Conservation (phyloP, 2,113 vertebrate genomes). For the Dendrocopos noguchii region DNA sequence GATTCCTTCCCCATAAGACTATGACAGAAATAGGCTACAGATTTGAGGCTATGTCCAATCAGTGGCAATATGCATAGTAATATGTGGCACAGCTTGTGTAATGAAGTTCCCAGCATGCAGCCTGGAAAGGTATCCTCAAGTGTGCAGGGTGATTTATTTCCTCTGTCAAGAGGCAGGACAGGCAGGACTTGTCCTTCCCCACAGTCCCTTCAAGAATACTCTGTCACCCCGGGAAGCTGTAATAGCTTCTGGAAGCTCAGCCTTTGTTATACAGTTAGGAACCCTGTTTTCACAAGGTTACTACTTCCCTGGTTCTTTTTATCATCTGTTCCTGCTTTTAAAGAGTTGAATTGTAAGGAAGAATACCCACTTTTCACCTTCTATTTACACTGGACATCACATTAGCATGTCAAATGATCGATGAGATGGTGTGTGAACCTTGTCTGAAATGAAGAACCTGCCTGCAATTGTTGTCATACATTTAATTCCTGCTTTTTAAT, state of each 20-base stretch:
- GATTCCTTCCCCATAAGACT: slow-evolving; percentile 83
- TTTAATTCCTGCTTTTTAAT: slow-evolving; percentile 14
- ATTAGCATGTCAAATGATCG: background rate
- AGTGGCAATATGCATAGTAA: slow-evolving; percentile 96
- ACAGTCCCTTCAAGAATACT: slow-evolving; percentile 85
- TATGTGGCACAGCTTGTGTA: slow-evolving; percentile 95
- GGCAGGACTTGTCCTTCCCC: slow-evolving; percentile 94
- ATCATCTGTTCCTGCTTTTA: slow-evolving; percentile 25
- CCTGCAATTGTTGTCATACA: background rate
- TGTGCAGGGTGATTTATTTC: slow-evolving; percentile 98
- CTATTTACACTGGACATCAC: background rate
- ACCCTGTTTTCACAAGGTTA: slow-evolving; percentile 52
- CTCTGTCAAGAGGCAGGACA: slow-evolving; percentile 98
- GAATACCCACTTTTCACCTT: background rate
- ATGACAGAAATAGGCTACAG: slow-evolving; percentile 94
- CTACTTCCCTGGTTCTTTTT: slow-evolving; percentile 20
- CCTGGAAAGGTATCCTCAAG: slow-evolving; percentile 97
- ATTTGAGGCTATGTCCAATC: slow-evolving; percentile 86
- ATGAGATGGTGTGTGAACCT: background rate
- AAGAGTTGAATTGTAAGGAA: background rate
- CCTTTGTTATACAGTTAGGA: slow-evolving; percentile 48
- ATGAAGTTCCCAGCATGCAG: slow-evolving; percentile 99
- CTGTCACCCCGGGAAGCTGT: slow-evolving; percentile 72
- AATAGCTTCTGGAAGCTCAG: slow-evolving; percentile 56
- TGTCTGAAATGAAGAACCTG: background rate